Evolutionary conservation across 2,113 vertebrate genomes (phyloP), one percentile per base, ranked within the genome.

Genomic region (Mungos mungo): DNA sequence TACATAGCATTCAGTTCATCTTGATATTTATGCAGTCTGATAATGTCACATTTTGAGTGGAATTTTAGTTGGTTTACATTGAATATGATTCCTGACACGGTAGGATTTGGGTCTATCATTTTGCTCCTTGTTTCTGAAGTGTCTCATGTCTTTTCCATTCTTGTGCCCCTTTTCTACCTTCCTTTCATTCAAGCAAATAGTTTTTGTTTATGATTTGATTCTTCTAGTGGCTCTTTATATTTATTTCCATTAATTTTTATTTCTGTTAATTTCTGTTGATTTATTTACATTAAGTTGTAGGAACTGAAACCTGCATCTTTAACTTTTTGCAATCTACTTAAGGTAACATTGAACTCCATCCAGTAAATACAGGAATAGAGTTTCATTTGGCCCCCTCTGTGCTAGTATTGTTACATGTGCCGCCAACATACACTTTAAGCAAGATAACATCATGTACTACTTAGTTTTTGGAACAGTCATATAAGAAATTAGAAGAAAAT

Each of bases 361-460:
- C 27, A 29, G 41, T 8, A 16, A 16, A 74, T 13, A 76, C 7
- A 47, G 72, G 14, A 76, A 47, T 12, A 25, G 38, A 76, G 72
- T 47, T 47, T 7, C 41, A 47, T 16, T 29, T 76, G 27, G 23
- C 72, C 27, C 23, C 13, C 25, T 45, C 13, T 29, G 7, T 9
- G 27, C 14, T 47, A 45, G 6, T 47, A 29, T 16, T 4, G 13
- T 13, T 5, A 45, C 3, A 16, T 2, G 3, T 4, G 14, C 16
- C 14, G 45, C 14, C 27, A 76, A 47, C 14, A 47, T 38, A 47
- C 13, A 71, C 3, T 35, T 14, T 76, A 76, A 76, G 72, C 14
- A 2, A 45, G 41, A 76, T 25, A 47, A 76, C 45, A 76, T 41
- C 5, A 7, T 41, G 38, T 25, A 41, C 71, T 74, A 41, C 1